Evolutionary conservation across 2,888 invertebrate genomes (phyloP).

Genomic region (Oxycera nigricornis): DNA sequence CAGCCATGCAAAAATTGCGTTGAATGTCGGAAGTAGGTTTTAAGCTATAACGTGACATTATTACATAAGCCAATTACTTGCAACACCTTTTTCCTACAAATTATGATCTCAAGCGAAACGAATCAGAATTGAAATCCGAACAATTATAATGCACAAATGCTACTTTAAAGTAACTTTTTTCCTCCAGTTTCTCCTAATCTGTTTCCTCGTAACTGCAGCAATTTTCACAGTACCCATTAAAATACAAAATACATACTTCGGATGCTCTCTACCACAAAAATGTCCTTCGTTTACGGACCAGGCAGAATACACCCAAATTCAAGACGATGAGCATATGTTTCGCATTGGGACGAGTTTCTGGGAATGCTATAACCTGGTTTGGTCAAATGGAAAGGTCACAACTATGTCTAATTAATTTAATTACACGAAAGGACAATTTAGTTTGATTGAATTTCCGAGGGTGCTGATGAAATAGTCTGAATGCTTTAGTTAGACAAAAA

Average conservation of each 20-base stretch:
- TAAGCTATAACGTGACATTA: too few relatives aligned
- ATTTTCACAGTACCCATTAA: constrained; percentile 15
- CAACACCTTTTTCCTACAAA: too few relatives aligned
- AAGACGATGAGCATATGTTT: neutral
- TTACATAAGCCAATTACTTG: too few relatives aligned
- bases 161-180: too few relatives aligned
- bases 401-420: constrained; percentile 47
- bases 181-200: too few relatives aligned
- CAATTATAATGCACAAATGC: too few relatives aligned
- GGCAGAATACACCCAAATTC: neutral
- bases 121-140: too few relatives aligned
- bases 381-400: constrained; percentile 46
- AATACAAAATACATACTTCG: constrained; percentile 4
- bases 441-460: constrained; percentile 47
- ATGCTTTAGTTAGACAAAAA: neutral
- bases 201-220: neutral
- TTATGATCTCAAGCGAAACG: too few relatives aligned
- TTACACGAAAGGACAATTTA: constrained; percentile 47
- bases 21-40: too few relatives aligned
- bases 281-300: neutral
- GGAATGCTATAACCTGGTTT: neutral
- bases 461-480: constrained; percentile 7
- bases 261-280: neutral
- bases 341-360: neutral
- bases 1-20: too few relatives aligned